Evolutionary conservation across 2,888 invertebrate genomes (phyloP).

Genomic region (Heliconius sara): DNA sequence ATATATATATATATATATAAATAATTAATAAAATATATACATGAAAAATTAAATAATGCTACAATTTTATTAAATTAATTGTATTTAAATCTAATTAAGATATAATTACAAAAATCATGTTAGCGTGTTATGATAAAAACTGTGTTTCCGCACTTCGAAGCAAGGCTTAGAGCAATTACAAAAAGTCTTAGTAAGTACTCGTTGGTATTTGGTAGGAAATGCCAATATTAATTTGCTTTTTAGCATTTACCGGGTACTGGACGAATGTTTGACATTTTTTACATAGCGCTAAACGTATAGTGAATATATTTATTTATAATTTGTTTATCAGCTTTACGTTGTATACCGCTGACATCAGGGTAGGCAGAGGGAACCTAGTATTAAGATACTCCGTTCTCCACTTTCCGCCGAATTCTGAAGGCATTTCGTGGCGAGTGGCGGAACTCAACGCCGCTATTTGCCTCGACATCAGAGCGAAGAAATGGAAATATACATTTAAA

Average conservation of each 20-base stretch:
- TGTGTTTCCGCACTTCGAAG: constrained; percentile 31
- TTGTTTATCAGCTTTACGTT: too few species aligned
- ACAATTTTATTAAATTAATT: constrained; percentile 1
- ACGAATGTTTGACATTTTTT: constrained; percentile 28
- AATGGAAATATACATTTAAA: too few species aligned
- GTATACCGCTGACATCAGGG: too few species aligned
- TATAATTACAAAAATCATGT: constrained; percentile 22
- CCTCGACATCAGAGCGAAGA: too few species aligned
- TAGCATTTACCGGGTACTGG: constrained; percentile 21
- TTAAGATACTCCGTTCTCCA: too few species aligned
- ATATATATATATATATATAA: background rate
- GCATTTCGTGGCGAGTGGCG: too few species aligned
- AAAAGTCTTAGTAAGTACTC: constrained; percentile 32
- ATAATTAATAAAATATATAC: too few species aligned
- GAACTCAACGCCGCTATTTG: too few species aligned
- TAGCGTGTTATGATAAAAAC: constrained; percentile 23
- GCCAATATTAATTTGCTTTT: constrained; percentile 31
- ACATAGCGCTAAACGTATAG: background rate
- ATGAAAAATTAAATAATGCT: background rate
- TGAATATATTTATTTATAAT: constrained; percentile 5
- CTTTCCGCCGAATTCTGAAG: too few species aligned
- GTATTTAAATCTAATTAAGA: constrained; percentile 28
- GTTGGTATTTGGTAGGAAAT: constrained; percentile 30
- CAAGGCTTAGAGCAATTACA: constrained; percentile 29
- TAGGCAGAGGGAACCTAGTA: too few species aligned